Evolutionary conservation across 2,888 invertebrate species (phyloP), one percentile per base, ranked within the genome.

Genomic region (Druceiella hillmani): DNA sequence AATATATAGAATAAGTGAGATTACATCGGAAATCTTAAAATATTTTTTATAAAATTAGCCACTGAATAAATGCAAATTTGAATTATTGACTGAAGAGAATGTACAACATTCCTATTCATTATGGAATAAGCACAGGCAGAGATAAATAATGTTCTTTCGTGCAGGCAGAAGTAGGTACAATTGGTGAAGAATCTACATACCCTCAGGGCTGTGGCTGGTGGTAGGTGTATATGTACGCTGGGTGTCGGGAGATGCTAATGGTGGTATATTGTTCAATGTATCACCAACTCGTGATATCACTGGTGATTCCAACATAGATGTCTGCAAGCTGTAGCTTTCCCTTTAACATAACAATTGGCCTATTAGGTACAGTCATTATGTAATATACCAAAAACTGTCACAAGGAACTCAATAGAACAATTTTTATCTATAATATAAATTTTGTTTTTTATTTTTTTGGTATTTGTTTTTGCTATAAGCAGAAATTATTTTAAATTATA

Each of bases 161-260:
- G n/a, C n/a, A n/a, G n/a, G n/a, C n/a, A n/a, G n/a, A n/a, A n/a
- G n/a, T n/a, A n/a, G n/a, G n/a, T 22, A 22, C n/a, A 7, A n/a
- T 6, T 7, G 7, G n/a, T 22, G 6, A 6, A 22, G 22, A 22
- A 22, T 7, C 22, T 7, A n/a, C 56, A 68, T 70, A 72, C 72
- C 72, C 61, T 71, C 68, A 65, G 71, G 50, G 26, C 48, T 47
- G 4, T 42, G 69, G 62, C 70, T 69, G 49, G 65, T 52, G 38
- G 39, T 52, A 16, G 61, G 67, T 45, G 71, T 68, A 45, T 56
- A 47, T 2, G 70, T 64, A 29, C 61, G 57, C 33, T 49, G 55
- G 45, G 73, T 74, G 57, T 76, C 78, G 3, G 79, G 81, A 1
- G 81, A 80, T 4, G 81, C 81, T 16, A 81, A 61, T 4, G 80